Conservation (phyloP, 2,113 vertebrate genomes). For the Dendropsophus ebraccatus region DNA sequence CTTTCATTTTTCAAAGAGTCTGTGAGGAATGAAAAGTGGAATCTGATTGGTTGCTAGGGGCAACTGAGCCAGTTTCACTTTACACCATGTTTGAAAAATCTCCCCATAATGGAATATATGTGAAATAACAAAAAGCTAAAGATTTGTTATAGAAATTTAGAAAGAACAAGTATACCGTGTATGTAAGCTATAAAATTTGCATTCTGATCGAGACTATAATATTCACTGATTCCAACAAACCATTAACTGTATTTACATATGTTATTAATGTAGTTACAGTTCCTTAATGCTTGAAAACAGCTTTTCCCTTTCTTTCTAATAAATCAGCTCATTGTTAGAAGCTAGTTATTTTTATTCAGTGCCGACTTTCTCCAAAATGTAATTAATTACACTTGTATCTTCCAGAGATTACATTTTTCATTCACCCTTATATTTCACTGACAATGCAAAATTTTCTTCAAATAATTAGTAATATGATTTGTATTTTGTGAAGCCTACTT, state of each 20-base stretch:
- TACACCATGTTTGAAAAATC: too few relatives aligned
- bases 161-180: too few relatives aligned
- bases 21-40: too few relatives aligned
- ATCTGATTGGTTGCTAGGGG: too few relatives aligned
- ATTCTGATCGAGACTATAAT: slow-evolving; percentile 4
- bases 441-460: slow-evolving; percentile 40
- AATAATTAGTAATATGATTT: slow-evolving; percentile 47
- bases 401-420: slow-evolving; percentile 30
- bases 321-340: slow-evolving; percentile 33
- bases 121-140: too few relatives aligned
- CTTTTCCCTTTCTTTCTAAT: slow-evolving; percentile 23
- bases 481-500: slow-evolving; percentile 34
- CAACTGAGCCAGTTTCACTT: too few relatives aligned
- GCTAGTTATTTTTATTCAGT: slow-evolving; percentile 21
- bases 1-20: too few relatives aligned
- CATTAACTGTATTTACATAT: slow-evolving; percentile 8
- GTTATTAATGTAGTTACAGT: slow-evolving; percentile 36
- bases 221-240: slow-evolving; percentile 10
- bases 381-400: slow-evolving; percentile 37
- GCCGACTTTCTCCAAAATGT: not conserved
- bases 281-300: slow-evolving; percentile 8
- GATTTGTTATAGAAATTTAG: too few relatives aligned
- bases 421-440: slow-evolving; percentile 30
- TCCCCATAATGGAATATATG: too few relatives aligned
- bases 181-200: not conserved